Evolutionary conservation across 2,888 invertebrate species (phyloP).

Genomic region (Philonicus albiceps): DNA sequence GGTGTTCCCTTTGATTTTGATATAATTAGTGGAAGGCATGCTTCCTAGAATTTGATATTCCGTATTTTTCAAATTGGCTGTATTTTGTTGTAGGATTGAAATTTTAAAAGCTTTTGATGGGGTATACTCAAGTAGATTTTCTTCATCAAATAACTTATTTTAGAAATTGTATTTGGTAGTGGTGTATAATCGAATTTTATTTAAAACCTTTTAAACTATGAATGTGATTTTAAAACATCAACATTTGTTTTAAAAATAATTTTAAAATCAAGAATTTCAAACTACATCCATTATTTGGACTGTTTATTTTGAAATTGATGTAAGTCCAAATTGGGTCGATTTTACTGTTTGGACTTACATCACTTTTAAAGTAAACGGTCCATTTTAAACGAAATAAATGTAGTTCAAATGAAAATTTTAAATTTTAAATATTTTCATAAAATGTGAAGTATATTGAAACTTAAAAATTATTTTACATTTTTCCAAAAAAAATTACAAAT

Average conservation of each 20-base stretch:
- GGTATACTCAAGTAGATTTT: neutral
- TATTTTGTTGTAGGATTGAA: neutral
- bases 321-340: too few species aligned
- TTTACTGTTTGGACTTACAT: too few species aligned
- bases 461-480: too few species aligned
- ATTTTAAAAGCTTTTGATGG: neutral
- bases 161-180: neutral
- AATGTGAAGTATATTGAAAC: too few species aligned
- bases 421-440: too few species aligned
- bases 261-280: neutral
- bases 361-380: too few species aligned
- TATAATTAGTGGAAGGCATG: conserved; percentile 27
- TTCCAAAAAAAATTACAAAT: too few species aligned
- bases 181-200: neutral
- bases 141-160: neutral
- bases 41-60: neutral
- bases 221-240: too few species aligned
- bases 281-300: too few species aligned
- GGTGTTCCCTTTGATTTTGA: neutral
- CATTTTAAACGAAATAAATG: too few species aligned
- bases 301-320: too few species aligned
- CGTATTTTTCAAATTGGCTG: neutral
- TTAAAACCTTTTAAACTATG: neutral
- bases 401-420: too few species aligned
- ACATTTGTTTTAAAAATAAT: neutral